Base-by-base conservation (phyloP, 2,797 vertebrate genomes). In the Zalophus californianus region DNA sequence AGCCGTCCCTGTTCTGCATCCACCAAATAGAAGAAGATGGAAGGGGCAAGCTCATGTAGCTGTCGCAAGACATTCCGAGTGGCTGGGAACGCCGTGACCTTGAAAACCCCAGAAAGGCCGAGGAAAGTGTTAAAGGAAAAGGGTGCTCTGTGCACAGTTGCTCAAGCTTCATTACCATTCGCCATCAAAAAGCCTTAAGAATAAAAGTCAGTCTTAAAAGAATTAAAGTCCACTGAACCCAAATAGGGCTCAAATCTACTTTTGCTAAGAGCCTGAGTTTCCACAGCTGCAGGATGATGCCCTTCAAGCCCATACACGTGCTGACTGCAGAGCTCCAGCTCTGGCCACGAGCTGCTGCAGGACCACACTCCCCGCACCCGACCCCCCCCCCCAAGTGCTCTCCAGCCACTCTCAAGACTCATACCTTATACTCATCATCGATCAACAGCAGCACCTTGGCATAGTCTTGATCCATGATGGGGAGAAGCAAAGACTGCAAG, bases 401-500 rank as follows among this genome's bases (percentile, higher is more conserved):
- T 27, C 48, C 91, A 14, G n/a, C n/a, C 54, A 7, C 44, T 4
- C 10, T 2, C 3, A 35, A 10, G 52, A 0, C 4, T 56, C 97
- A 48, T 89, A 99, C 99, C 99, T 99, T 99, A 98, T 99, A 99
- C 94, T 99, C 99, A 35, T 99, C 99, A 41, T 99, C 99, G 0
- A 99, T 99, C 44, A 99, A 98, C 3, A 99, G 99, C 13, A 99
- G 98, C 20, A 99, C 99, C 97, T 99, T 99, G 73, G 99, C 99
- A 4, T 99, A 99, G 96, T 99, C 99, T 98, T 99, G 99, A 98
- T 99, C 99, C 99, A 99, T 99, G 97, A 99, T 95, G 5, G 99
- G 99, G 84, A 99, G 99, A 91, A 99, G 98, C 93, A 99, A 98
- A 3, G 99, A 99, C 98, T 99, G 99, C 87, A 99, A 99, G 80